Base-by-base conservation (phyloP, 2,888 invertebrate genomes). In the Platycheirus albimanus region DNA sequence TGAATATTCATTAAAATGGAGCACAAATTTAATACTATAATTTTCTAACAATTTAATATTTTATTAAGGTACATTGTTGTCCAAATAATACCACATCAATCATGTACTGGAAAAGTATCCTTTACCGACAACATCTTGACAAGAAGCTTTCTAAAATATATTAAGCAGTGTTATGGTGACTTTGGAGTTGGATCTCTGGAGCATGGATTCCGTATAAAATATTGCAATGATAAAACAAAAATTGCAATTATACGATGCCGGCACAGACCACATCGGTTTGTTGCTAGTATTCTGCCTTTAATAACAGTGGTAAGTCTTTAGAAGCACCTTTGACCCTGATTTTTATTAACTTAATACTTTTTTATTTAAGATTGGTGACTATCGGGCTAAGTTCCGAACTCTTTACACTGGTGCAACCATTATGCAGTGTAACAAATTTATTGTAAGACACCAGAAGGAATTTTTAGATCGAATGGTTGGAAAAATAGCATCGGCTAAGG, bases 401-500 rank as follows among this genome's bases (percentile, higher is more conserved):
- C 89, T 96, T 3, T 95, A 96, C 89, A 92, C 94, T 1, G 96
- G 96, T 19, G 96, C 96, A 2, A 95, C 96, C 13, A 92, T 96
- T 64, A 94, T 94, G 89, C 95, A 96, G 85, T 95, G 96, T 90
- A 96, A 95, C 87, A 93, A 93, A 86, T 95, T 94, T 87, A 93
- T 96, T 71, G 92, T 94, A 87, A 93, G 92, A 78, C 93, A 95
- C 89, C 96, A 96, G 87, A 92, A 93, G 86, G 90, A 91, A 61
- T 94, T 93, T 87, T 91, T 95, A 69, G 93, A 95, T 87, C 91
- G 92, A 56, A 92, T 93, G 89, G 94, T 94, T 92, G 91, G 91
- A 0, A 91, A 91, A 85, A 90, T 95, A 33, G 93, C 92, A 85
- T 94, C 92, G 38, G 93, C 94, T 30, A 92, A 93, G 80, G 94